A percentile compares a stretch with the other conserved stretches of the same genome.
Conservation (phyloP, 2,888 invertebrate genomes). For the Pterostichus niger region DNA sequence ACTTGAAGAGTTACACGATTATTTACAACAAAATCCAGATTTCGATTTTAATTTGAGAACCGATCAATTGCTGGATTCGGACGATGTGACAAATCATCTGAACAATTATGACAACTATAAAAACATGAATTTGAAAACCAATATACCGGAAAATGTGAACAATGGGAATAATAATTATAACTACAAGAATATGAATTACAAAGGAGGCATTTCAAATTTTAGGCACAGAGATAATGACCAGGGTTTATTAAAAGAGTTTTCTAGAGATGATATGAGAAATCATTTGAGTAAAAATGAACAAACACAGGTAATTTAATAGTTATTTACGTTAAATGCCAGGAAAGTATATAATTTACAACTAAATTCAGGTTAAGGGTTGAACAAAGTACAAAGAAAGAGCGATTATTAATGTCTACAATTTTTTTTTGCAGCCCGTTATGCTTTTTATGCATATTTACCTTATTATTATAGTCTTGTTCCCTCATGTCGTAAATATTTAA, state of each 20-base stretch:
- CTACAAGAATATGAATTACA: conserved; percentile 68
- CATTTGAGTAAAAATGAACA: conserved; percentile 44
- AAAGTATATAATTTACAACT: no score
- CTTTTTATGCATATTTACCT: no score
- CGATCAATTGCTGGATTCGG: conserved; percentile 27
- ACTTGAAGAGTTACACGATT: conserved; percentile 73
- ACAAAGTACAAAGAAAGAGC: no score
- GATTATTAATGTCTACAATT: no score
- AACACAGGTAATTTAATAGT: not conserved
- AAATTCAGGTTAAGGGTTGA: no score
- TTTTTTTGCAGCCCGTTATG: no score
- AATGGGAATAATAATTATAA: conserved; percentile 27
- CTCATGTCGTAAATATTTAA: no score
- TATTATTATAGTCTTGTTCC: no score
- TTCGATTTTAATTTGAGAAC: conserved; percentile 65
- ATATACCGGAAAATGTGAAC: conserved; percentile 12
- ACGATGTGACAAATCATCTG: conserved; percentile 22
- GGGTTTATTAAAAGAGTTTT: conserved; percentile 73
- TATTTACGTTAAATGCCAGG: no score
- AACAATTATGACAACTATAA: conserved; percentile 22
- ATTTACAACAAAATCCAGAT: conserved; percentile 73
- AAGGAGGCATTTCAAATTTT: conserved; percentile 71
- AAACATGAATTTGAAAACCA: conserved; percentile 18
- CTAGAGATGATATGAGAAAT: conserved; percentile 59
- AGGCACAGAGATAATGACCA: conserved; percentile 73